A percentile compares a stretch with the other conserved stretches of the same genome.
These are phyloP conservation scores for Neuroterus valhalla DNA, from an alignment of 1,140 invertebrate genomes.

Conservation along the genomic window DNA sequence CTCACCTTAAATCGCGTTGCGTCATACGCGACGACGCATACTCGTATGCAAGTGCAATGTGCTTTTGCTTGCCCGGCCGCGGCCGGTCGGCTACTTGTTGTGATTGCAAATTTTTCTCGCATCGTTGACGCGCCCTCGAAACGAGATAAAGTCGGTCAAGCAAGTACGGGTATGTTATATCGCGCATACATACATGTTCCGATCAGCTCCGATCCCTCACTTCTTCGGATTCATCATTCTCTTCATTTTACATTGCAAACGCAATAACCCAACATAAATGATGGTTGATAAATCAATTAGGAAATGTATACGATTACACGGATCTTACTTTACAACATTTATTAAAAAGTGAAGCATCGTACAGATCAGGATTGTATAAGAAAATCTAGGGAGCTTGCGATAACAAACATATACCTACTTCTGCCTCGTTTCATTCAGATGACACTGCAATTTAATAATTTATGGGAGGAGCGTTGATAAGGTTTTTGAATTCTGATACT, in stretches of 20 bases:
- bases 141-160: conserved; percentile 12
- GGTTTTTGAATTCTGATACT: too few species aligned
- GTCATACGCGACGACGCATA: conserved; percentile 11
- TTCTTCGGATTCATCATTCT: neutral
- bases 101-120: conserved; percentile 15
- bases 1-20: conserved; percentile 7
- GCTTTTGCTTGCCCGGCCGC: conserved; percentile 4
- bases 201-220: neutral
- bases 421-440: too few species aligned
- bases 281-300: too few species aligned
- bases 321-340: too few species aligned
- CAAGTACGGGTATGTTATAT: neutral
- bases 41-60: conserved; percentile 12
- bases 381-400: too few species aligned
- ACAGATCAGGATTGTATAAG: too few species aligned
- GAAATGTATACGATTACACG: too few species aligned
- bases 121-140: conserved; percentile 14
- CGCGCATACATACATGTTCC: neutral
- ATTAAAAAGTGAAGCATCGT: too few species aligned
- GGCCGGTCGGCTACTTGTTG: conserved; percentile 2
- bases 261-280: neutral
- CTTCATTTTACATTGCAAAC: neutral
- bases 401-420: too few species aligned
- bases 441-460: too few species aligned
- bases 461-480: too few species aligned